A percentile compares a stretch with the other conserved stretches of the same genome.
Evolutionary conservation across 2,797 vertebrate species (phyloP).

Genomic region (Helostoma temminkii): DNA sequence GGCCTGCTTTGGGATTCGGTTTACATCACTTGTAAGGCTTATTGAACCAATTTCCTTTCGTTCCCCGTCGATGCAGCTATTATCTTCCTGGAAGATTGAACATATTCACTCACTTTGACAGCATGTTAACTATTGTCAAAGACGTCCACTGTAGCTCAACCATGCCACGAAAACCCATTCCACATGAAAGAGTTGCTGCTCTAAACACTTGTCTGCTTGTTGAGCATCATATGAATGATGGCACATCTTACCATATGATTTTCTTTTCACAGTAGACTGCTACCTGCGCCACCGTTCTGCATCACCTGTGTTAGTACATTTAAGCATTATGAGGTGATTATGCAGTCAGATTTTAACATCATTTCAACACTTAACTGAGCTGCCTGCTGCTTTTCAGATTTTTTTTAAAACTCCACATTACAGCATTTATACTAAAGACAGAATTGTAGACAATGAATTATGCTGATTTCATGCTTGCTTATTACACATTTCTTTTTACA

Average conservation of each 20-base stretch:
- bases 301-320: constrained; percentile 14
- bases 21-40: constrained; percentile 52
- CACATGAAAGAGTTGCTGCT: constrained; percentile 24
- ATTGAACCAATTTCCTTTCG: constrained; percentile 60
- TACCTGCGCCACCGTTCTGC: constrained; percentile 15
- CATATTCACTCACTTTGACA: constrained; percentile 48
- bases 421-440: constrained; percentile 13
- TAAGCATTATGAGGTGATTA: constrained; percentile 15
- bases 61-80: constrained; percentile 53
- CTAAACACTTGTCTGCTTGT: constrained; percentile 23
- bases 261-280: constrained; percentile 23
- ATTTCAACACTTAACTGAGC: constrained; percentile 8
- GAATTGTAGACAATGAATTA: constrained; percentile 24
- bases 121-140: constrained; percentile 49
- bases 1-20: constrained; percentile 41
- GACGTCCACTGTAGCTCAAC: constrained; percentile 36
- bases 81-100: constrained; percentile 58
- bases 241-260: constrained; percentile 32
- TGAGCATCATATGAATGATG: constrained; percentile 32
- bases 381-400: constrained; percentile 16
- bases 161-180: constrained; percentile 27
- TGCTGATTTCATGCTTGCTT: too few species aligned
- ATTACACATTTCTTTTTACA: too few species aligned
- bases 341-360: not conserved
- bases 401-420: too few species aligned